phyloP scores from a whole-genome alignment of 2,113 vertebrate genomes.

The Rhombomys opimus region DNA sequence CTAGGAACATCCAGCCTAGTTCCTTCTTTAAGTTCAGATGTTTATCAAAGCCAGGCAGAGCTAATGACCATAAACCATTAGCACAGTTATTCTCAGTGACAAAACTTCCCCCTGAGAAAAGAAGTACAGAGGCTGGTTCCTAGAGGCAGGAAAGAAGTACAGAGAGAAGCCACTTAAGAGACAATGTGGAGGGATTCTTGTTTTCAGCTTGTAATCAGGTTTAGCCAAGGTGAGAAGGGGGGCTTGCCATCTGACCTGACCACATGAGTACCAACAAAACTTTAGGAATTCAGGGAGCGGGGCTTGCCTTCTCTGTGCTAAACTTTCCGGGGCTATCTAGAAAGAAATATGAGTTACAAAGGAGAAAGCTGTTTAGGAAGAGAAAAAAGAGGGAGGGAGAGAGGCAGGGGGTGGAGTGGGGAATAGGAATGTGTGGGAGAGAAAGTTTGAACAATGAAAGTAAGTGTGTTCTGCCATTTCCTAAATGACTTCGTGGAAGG shows the following conservation, averaged over 20 bases:
- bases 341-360: background rate
- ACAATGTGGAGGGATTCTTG: background rate
- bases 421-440: background rate
- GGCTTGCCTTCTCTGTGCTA: background rate
- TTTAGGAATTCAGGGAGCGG: background rate
- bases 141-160: background rate
- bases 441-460: slow-evolving; percentile 7
- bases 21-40: background rate
- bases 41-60: background rate
- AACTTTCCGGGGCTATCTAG: background rate
- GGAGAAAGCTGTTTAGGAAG: background rate
- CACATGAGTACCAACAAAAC: background rate
- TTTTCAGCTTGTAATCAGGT: background rate
- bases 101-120: background rate
- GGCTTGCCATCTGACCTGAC: background rate
- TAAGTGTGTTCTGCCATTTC: background rate
- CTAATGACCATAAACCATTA: background rate
- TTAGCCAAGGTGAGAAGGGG: background rate
- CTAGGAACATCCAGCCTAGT: background rate
- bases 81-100: background rate
- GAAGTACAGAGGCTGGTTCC: background rate
- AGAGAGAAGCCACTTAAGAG: background rate
- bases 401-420: accelerated
- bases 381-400: background rate
- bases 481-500: background rate